Evolutionary conservation across 2,113 vertebrate genomes (phyloP).

Genomic region (Rafetus swinhoei): DNA sequence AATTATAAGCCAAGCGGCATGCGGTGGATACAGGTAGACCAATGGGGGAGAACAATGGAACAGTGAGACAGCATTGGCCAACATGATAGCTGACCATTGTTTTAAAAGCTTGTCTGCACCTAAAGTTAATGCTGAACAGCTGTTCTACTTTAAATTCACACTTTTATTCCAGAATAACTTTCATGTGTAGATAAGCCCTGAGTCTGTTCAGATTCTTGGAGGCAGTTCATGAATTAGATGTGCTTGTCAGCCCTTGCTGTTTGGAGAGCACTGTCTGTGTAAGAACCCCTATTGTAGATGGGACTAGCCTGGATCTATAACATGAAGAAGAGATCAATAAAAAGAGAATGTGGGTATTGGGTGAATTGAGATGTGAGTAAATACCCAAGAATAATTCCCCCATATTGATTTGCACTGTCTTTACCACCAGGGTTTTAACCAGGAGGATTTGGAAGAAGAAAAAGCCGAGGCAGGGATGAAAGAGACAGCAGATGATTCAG

Average conservation of each 20-base stretch:
- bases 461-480: constrained; percentile 78
- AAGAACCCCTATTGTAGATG: not conserved
- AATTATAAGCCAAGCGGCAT: not conserved
- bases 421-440: constrained; percentile 92
- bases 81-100: not conserved
- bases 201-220: not conserved
- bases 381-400: not conserved
- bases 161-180: not conserved
- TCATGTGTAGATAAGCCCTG: not conserved
- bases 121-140: not conserved
- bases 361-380: not conserved
- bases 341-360: not conserved
- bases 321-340: not conserved
- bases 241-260: not conserved
- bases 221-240: not conserved
- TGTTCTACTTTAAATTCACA: not conserved
- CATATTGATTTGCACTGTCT: constrained; percentile 33
- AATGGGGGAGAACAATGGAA: not conserved
- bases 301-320: not conserved
- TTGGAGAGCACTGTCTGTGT: not conserved
- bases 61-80: not conserved
- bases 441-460: constrained; percentile 94
- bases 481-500: constrained; percentile 84
- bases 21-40: not conserved
- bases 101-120: not conserved